These are phyloP conservation scores for Buceros bicornis DNA, from an alignment of 2,797 vertebrate species.

Conservation along the genomic window DNA sequence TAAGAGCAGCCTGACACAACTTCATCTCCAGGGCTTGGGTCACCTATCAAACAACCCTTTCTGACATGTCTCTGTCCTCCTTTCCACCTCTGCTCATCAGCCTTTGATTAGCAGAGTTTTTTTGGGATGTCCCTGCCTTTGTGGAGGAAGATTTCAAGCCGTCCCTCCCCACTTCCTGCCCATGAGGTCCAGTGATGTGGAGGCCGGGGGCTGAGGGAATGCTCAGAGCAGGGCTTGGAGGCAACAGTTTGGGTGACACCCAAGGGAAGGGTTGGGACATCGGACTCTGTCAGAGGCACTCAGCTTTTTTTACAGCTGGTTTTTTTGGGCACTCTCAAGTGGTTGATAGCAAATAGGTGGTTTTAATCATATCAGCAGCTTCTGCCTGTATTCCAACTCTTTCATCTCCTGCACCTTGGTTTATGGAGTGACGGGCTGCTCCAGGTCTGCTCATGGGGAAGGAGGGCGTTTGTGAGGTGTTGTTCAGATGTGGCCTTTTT, in stretches of 20 bases:
- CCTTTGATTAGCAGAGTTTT: not conserved
- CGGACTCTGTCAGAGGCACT: not conserved
- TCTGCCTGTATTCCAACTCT: not conserved
- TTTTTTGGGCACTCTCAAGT: not conserved
- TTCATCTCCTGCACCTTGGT: not conserved
- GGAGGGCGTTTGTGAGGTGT: not conserved
- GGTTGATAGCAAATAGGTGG: not conserved
- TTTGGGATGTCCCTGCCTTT: not conserved
- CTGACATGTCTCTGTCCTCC: accelerated
- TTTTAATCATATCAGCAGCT: not conserved
- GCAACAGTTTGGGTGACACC: not conserved
- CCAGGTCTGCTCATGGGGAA: not conserved
- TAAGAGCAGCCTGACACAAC: not conserved
- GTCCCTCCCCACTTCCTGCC: not conserved
- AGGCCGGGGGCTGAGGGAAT: not conserved
- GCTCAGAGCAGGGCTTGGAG: not conserved
- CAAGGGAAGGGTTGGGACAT: not conserved
- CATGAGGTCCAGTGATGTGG: accelerated
- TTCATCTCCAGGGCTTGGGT: not conserved
- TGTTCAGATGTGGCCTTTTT: not conserved
- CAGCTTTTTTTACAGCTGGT: not conserved
- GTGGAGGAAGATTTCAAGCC: not conserved
- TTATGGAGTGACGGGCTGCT: not conserved
- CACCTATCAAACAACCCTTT: not conserved
- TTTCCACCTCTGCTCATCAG: not conserved